These are phyloP conservation scores for Vireo griseus DNA, from an alignment of 2,797 vertebrate genomes.

Conservation along the genomic window DNA sequence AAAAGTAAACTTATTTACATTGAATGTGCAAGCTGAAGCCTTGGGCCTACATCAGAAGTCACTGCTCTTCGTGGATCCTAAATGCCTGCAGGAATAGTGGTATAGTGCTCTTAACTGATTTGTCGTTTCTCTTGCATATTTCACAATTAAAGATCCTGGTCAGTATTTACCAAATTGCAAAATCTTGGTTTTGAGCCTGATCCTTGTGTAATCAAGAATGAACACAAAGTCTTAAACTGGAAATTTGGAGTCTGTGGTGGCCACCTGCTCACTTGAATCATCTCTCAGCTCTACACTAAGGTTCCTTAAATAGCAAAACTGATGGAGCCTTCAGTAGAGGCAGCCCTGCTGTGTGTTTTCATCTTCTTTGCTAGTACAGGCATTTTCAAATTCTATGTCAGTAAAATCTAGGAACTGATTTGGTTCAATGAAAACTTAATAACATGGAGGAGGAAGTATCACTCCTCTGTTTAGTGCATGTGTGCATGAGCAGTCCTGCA, in stretches of 20 bases:
- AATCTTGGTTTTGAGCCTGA: not conserved
- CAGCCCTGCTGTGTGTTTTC: not conserved
- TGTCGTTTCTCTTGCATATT: not conserved
- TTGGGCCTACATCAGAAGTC: not conserved
- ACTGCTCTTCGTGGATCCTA: not conserved
- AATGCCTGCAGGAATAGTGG: not conserved
- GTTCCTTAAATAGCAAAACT: not conserved
- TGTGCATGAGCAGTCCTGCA: not conserved
- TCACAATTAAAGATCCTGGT: not conserved
- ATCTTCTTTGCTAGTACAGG: not conserved
- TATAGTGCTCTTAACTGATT: not conserved
- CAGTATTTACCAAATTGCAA: not conserved
- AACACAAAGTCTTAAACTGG: not conserved
- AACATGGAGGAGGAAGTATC: not conserved
- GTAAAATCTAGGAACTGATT: not conserved
- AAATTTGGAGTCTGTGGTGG: not conserved
- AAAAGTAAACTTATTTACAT: not conserved
- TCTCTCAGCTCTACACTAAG: fast-evolving
- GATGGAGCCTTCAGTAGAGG: not conserved
- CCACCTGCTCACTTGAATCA: not conserved
- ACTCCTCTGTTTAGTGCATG: fast-evolving
- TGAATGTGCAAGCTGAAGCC: not conserved
- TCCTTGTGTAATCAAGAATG: not conserved
- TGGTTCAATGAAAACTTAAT: not conserved
- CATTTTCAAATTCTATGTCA: not conserved